A percentile compares a stretch with the other conserved stretches of the same genome.
Evolutionary conservation across 2,888 invertebrate species (phyloP).

Genomic region (Ligdia adustata): DNA sequence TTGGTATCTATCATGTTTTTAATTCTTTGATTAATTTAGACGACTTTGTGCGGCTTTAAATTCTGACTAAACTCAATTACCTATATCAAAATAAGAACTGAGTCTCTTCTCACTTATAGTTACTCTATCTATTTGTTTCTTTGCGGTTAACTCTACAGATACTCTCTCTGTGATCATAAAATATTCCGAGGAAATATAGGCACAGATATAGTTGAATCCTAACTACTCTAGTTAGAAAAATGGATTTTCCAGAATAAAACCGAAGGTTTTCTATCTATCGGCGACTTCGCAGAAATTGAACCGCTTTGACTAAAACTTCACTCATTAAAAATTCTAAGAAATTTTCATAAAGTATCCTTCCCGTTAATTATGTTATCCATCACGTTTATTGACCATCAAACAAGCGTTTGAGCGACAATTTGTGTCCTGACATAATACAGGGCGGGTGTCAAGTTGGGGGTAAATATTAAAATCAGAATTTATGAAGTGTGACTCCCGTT

Average conservation of each 20-base stretch:
- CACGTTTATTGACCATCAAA: constrained; percentile 19
- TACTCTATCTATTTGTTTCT: too few species aligned
- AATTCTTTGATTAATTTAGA: too few species aligned
- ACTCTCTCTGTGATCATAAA: too few species aligned
- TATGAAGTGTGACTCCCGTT: constrained; percentile 70
- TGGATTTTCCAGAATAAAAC: not conserved
- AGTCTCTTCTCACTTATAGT: too few species aligned
- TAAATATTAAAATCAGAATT: constrained; percentile 80
- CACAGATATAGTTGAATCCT: too few species aligned
- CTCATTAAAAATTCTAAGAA: constrained; percentile 8
- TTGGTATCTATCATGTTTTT: too few species aligned
- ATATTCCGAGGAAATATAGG: too few species aligned
- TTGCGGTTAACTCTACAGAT: too few species aligned
- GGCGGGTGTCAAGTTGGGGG: constrained; percentile 18
- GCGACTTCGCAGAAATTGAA: constrained; percentile 2
- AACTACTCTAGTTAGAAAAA: not conserved
- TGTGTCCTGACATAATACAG: constrained; percentile 32
- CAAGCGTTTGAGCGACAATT: constrained; percentile 26
- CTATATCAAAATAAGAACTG: too few species aligned
- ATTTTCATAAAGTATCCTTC: not conserved
- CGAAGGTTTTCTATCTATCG: constrained; percentile 5
- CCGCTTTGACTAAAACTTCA: constrained; percentile 19
- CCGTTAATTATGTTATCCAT: constrained; percentile 12
- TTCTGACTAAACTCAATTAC: too few species aligned
- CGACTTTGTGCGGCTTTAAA: too few species aligned